Conservation (phyloP, 2,888 invertebrate genomes). For the Platerodrilus igneus region DNA sequence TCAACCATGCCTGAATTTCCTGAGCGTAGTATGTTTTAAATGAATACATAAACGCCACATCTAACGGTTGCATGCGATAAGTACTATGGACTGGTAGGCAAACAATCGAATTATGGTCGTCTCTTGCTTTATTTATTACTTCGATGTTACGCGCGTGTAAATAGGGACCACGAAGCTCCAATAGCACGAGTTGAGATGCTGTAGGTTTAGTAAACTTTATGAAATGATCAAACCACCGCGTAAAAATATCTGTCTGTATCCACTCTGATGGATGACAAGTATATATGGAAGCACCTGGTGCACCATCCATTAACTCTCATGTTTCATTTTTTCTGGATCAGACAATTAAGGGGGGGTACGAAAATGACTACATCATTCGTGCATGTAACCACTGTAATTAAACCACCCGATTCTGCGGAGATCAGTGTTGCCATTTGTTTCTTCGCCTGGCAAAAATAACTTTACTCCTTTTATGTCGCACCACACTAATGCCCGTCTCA, state of each 20-base stretch:
- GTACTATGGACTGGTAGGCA: too few species aligned
- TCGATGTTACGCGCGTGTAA: not conserved
- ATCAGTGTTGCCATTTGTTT: constrained; percentile 9
- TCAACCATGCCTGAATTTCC: too few species aligned
- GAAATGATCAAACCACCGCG: constrained; percentile 11
- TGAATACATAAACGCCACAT: too few species aligned
- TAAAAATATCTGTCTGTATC: constrained; percentile 14
- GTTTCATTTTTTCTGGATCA: too few species aligned
- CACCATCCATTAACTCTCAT: constrained; percentile 31
- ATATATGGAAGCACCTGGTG: too few species aligned
- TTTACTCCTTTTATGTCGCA: constrained; percentile 11
- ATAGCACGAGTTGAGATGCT: not conserved
- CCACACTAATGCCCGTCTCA: constrained; percentile 10
- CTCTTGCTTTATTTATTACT: constrained; percentile 1
- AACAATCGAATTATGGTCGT: not conserved
- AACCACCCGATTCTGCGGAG: constrained; percentile 8
- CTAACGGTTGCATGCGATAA: too few species aligned
- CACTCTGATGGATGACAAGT: too few species aligned
- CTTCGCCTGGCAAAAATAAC: constrained; percentile 8
- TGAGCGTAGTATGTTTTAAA: too few species aligned
- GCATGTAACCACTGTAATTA: constrained; percentile 12
- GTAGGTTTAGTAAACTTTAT: constrained; percentile 1
- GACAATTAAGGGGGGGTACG: too few species aligned
- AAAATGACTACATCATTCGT: constrained; percentile 6
- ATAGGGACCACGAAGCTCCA: not conserved